Evolutionary conservation across 2,888 invertebrate genomes (phyloP).

Genomic region (Hydrotaea diabolus): DNA sequence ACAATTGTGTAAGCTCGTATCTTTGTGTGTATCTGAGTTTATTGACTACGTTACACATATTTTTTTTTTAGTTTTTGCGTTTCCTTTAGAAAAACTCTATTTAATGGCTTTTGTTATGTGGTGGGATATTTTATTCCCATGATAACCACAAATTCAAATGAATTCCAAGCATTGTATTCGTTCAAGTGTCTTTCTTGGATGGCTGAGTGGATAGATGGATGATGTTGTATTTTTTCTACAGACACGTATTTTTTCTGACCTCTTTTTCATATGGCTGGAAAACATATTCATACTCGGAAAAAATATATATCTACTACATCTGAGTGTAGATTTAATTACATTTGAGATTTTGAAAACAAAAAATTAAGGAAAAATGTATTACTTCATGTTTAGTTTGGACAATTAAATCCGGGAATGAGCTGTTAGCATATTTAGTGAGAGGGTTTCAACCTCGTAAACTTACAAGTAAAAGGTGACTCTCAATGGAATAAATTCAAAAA

Average conservation of each 20-base stretch:
- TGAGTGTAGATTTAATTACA: neutral
- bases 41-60: neutral
- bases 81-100: neutral
- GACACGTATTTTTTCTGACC: neutral
- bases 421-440: too few species aligned
- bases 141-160: conserved; percentile 58
- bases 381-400: neutral
- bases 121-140: conserved; percentile 48
- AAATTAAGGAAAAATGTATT: too few species aligned
- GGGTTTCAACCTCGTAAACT: too few species aligned
- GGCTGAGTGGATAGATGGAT: neutral
- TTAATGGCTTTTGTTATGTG: conserved; percentile 20
- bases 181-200: conserved; percentile 24
- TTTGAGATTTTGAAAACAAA: neutral
- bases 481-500: too few species aligned
- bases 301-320: neutral
- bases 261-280: neutral
- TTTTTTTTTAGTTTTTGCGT: conserved; percentile 4
- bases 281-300: neutral
- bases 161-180: conserved; percentile 39
- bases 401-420: too few species aligned
- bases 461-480: too few species aligned
- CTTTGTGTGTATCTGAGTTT: neutral
- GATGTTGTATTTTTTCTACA: neutral
- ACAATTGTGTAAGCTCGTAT: neutral